These are phyloP conservation scores for Xylota segnis DNA, from an alignment of 2,888 invertebrate genomes.

Conservation along the genomic window DNA sequence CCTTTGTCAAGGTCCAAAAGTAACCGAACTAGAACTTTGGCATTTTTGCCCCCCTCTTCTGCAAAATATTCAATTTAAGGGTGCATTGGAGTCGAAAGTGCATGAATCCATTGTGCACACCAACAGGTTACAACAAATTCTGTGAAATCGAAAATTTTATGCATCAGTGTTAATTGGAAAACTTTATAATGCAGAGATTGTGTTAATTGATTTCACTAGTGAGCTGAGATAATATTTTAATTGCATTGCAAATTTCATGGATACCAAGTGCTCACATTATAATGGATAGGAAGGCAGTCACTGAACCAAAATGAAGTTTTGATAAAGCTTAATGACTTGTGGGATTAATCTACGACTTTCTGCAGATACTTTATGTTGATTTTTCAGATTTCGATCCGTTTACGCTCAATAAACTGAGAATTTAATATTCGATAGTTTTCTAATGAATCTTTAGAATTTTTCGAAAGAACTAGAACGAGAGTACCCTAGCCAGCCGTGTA, in stretches of 20 bases:
- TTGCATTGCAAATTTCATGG: constrained; percentile 1
- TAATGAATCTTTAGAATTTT: too few relatives aligned
- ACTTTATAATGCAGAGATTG: constrained; percentile 12
- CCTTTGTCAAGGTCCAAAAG: not conserved
- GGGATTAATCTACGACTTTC: too few relatives aligned
- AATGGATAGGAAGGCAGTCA: too few relatives aligned
- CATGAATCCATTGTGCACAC: not conserved
- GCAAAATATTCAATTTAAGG: not conserved
- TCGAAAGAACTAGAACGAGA: too few relatives aligned
- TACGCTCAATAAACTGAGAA: too few relatives aligned
- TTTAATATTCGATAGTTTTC: too few relatives aligned
- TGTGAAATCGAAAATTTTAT: constrained; percentile 27
- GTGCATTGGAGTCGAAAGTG: not conserved
- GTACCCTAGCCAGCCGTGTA: too few relatives aligned
- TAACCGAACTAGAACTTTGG: not conserved
- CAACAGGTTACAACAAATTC: not conserved
- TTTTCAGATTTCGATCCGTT: too few relatives aligned
- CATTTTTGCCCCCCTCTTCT: not conserved
- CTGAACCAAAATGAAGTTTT: too few relatives aligned
- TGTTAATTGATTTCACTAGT: constrained; percentile 33
- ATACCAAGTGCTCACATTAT: too few relatives aligned
- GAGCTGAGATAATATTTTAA: constrained; percentile 17
- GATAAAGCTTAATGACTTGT: too few relatives aligned
- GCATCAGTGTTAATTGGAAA: constrained; percentile 15
- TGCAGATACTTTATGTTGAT: too few relatives aligned